Conservation (phyloP, 2,797 vertebrate genomes). For the Florisuga fusca region DNA sequence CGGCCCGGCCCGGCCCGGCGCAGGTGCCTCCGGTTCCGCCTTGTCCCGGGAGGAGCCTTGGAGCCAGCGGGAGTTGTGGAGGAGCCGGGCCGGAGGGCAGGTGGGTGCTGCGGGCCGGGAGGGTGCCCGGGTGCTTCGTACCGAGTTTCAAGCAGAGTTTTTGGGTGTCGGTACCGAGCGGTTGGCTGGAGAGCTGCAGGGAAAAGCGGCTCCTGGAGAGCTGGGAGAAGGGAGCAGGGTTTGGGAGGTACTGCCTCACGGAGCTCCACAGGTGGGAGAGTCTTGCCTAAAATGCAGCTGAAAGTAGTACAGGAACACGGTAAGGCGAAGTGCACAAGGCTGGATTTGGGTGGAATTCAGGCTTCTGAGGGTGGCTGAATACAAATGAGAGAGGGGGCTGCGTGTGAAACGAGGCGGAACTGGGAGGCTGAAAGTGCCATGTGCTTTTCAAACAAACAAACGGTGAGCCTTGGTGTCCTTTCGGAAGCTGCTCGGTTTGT, state of each 20-base stretch:
- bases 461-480: rapidly evolving
- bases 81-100: background rate
- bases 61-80: background rate
- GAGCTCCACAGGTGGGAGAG: background rate
- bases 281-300: background rate
- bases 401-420: background rate
- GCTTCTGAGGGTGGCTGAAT: background rate
- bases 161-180: rapidly evolving
- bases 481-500: background rate
- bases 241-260: rapidly evolving
- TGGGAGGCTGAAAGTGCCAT: rapidly evolving
- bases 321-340: background rate
- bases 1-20: background rate
- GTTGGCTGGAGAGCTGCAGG: rapidly evolving
- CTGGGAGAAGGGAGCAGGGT: background rate
- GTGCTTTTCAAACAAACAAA: background rate
- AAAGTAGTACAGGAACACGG: background rate
- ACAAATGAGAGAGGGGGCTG: background rate
- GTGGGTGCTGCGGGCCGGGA: background rate
- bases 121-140: too few relatives aligned
- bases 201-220: background rate
- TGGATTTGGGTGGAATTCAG: background rate
- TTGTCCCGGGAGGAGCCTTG: background rate
- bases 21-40: constrained; percentile 1
- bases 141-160: background rate